A percentile compares a stretch with the other conserved stretches of the same genome.
Evolutionary conservation across 2,113 vertebrate genomes (phyloP).

Genomic region (Pomatorhinus ruficollis): DNA sequence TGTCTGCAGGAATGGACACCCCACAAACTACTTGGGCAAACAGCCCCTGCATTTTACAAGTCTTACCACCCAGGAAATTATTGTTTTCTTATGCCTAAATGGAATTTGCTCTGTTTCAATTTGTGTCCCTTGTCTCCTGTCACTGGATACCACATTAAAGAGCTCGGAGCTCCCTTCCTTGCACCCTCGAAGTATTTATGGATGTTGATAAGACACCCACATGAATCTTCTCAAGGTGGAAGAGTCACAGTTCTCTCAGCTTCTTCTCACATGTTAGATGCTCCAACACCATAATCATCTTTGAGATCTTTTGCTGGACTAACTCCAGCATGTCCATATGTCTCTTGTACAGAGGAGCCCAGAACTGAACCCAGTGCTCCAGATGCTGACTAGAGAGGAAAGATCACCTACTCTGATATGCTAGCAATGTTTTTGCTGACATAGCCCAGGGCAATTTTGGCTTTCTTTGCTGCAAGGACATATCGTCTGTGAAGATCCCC

Average conservation of each 20-base stretch:
- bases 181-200: background rate
- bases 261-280: background rate
- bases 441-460: accelerated
- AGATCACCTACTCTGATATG: background rate
- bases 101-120: background rate
- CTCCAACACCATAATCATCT: background rate
- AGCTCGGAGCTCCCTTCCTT: background rate
- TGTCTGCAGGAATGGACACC: background rate
- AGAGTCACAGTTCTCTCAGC: background rate
- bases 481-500: background rate
- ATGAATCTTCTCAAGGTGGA: background rate
- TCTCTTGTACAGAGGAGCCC: background rate
- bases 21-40: background rate
- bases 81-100: background rate
- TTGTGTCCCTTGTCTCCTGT: background rate
- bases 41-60: background rate
- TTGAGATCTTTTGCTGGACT: background rate
- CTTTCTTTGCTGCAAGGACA: background rate
- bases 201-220: background rate
- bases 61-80: background rate
- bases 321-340: background rate
- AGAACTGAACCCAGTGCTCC: background rate
- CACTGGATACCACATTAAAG: background rate
- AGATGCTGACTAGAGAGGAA: background rate
- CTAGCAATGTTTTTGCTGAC: background rate